A percentile compares a stretch with the other conserved stretches of the same genome.
Conservation (phyloP, 1,140 invertebrate genomes). For the Chironomus tepperi region DNA sequence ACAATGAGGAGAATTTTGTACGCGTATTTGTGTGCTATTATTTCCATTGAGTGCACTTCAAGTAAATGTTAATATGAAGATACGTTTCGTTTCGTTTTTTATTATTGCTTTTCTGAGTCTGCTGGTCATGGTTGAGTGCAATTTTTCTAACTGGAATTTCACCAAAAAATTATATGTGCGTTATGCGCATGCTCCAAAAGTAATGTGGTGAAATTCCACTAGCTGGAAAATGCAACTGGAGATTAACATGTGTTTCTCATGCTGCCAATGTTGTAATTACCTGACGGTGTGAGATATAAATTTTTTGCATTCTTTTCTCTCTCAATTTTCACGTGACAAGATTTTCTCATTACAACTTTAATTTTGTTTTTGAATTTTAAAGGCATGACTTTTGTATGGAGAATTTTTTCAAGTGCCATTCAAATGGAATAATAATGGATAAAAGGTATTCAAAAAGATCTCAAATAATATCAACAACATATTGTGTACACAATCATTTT, state of each 20-base stretch:
- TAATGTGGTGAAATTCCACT: constrained; percentile 16
- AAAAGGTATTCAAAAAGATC: too few species aligned
- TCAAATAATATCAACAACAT: too few species aligned
- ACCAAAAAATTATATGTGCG: background rate
- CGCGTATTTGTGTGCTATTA: background rate
- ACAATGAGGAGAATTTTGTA: constrained; percentile 2
- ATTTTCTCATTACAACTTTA: too few species aligned
- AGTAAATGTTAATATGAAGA: background rate
- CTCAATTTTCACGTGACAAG: background rate
- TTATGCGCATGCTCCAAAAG: background rate
- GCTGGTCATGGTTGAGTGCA: constrained; percentile 21
- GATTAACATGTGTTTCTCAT: constrained; percentile 15
- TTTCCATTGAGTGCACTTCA: constrained; percentile 19
- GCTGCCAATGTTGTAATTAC: background rate
- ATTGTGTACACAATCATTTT: too few species aligned
- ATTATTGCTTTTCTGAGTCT: background rate
- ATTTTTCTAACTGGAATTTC: constrained; percentile 11
- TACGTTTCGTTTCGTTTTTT: background rate
- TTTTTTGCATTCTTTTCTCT: too few species aligned
- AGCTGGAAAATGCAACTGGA: background rate
- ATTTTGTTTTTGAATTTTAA: too few species aligned
- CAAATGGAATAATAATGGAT: background rate
- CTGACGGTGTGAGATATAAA: background rate
- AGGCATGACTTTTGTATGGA: too few species aligned
- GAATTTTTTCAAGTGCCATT: background rate